A percentile compares a stretch with the other conserved stretches of the same genome.
These are phyloP conservation scores for Hemicordylus capensis DNA, from an alignment of 2,113 vertebrate species.

Conservation along the genomic window DNA sequence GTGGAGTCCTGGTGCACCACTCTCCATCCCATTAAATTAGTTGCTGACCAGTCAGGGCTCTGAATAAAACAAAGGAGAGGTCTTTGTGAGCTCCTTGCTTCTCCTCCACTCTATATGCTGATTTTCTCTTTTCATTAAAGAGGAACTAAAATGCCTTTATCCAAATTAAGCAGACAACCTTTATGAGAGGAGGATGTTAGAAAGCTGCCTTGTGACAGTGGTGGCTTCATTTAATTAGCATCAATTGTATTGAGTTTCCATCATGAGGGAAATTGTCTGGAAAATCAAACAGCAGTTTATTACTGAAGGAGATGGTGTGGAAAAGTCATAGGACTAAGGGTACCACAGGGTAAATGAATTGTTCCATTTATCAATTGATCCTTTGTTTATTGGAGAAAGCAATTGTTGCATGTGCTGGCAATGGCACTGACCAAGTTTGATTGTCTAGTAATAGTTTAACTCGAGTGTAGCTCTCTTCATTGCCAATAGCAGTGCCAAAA, in stretches of 20 bases:
- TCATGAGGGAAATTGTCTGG: conserved; percentile 39
- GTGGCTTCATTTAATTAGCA: conserved; percentile 13
- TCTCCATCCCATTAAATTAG: neutral
- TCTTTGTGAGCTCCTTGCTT: neutral
- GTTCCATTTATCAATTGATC: conserved; percentile 33
- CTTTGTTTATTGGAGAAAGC: conserved; percentile 43
- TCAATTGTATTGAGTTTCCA: conserved; percentile 11
- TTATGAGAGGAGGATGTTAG: conserved; percentile 1
- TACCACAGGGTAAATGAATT: conserved; percentile 27
- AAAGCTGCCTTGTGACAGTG: conserved; percentile 4
- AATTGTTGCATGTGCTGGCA: neutral
- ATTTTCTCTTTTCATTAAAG: neutral
- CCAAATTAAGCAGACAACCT: neutral
- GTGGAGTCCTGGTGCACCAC: neutral
- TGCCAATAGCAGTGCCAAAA: neutral
- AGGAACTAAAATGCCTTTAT: neutral
- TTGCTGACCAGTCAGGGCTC: neutral
- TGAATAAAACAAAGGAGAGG: conserved; percentile 17
- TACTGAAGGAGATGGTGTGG: conserved; percentile 15
- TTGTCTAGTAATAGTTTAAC: conserved; percentile 12
- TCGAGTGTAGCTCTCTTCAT: neutral
- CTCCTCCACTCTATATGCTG: neutral
- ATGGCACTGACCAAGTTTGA: neutral
- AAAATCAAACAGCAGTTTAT: conserved; percentile 30
- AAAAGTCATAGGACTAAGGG: conserved; percentile 24